These are phyloP conservation scores for Synanceia verrucosa DNA, from an alignment of 2,797 vertebrate species.

Conservation along the genomic window DNA sequence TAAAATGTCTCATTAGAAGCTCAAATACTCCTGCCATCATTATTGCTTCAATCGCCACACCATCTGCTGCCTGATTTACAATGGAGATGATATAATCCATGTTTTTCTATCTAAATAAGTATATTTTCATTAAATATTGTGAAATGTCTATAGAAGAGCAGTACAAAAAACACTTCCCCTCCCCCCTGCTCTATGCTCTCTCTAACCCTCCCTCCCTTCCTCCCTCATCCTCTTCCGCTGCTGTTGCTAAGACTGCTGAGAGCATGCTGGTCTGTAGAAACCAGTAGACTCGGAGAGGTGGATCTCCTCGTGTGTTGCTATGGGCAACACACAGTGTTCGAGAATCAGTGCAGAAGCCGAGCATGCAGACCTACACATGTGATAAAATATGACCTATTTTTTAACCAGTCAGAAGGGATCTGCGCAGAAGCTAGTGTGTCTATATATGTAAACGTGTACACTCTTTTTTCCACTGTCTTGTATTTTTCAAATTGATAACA, in stretches of 20 bases:
- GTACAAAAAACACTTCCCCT: conserved; percentile 55
- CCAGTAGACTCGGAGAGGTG: conserved; percentile 68
- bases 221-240: conserved; percentile 60
- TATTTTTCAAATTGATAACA: background rate
- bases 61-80: conserved; percentile 50
- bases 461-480: background rate
- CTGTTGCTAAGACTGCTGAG: conserved; percentile 76
- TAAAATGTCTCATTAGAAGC: conserved; percentile 65
- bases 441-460: background rate
- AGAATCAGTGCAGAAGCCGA: conserved; percentile 46
- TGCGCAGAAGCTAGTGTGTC: conserved; percentile 1
- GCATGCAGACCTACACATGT: conserved; percentile 52
- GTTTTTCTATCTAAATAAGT: conserved; percentile 46
- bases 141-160: conserved; percentile 43
- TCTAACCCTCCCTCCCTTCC: conserved; percentile 39
- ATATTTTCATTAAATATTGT: conserved; percentile 60
- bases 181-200: conserved; percentile 52
- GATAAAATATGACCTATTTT: conserved; percentile 68
- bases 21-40: conserved; percentile 27
- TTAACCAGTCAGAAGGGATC: conserved; percentile 28
- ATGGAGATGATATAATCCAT: conserved; percentile 29
- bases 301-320: conserved; percentile 76
- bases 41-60: conserved; percentile 32
- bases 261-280: conserved; percentile 60
- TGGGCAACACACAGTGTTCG: conserved; percentile 72